phyloP scores from a whole-genome alignment of 2,797 vertebrate genomes.

The Mycteria americana region DNA sequence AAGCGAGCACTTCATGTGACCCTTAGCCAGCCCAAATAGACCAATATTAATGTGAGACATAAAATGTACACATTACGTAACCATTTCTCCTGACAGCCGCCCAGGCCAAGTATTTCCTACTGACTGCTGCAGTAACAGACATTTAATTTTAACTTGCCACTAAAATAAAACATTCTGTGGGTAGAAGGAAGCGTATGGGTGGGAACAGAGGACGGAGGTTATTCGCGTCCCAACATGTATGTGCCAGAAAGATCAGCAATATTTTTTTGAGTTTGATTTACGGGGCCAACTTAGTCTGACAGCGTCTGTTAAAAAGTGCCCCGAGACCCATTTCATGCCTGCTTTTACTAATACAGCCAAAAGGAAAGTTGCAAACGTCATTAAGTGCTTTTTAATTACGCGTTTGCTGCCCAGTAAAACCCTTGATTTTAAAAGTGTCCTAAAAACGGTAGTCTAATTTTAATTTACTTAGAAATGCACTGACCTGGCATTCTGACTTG shows the following conservation, averaged over 20 bases:
- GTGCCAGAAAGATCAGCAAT: background rate
- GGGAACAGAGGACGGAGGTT: background rate
- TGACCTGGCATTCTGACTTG: background rate
- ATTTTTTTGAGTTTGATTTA: background rate
- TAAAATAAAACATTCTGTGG: background rate
- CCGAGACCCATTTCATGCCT: background rate
- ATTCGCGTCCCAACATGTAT: background rate
- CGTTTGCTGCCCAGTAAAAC: background rate
- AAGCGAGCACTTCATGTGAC: background rate
- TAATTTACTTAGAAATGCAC: background rate
- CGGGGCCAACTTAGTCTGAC: background rate
- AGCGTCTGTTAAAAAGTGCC: background rate
- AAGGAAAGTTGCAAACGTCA: background rate
- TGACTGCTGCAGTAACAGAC: background rate
- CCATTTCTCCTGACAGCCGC: background rate
- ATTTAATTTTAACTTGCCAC: background rate
- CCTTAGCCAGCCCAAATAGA: background rate
- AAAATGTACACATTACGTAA: background rate
- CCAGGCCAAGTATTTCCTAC: background rate
- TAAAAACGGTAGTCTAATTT: background rate
- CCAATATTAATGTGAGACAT: background rate
- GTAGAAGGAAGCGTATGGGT: background rate
- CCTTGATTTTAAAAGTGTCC: background rate
- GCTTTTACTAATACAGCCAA: background rate
- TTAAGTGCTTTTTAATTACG: background rate